Conservation (phyloP, 2,888 invertebrate genomes). For the Prenolepis imparis region DNA sequence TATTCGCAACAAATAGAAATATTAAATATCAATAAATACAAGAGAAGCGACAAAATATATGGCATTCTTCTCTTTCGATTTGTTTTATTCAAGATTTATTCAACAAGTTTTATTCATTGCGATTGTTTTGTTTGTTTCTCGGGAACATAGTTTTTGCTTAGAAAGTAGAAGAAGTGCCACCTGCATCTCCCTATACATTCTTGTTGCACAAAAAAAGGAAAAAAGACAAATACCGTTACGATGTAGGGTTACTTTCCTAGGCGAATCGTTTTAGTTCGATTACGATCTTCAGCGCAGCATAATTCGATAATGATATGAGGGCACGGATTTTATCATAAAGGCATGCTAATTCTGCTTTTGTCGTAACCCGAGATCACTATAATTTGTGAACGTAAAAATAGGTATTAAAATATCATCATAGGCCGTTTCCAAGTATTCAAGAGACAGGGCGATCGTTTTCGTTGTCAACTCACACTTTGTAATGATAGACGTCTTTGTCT, state of each 20-base stretch:
- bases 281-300: slow-evolving; percentile 83
- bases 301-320: slow-evolving; percentile 85
- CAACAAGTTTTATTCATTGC: background rate
- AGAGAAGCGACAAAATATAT: background rate
- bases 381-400: slow-evolving; percentile 79
- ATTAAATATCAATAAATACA: background rate
- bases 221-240: slow-evolving; percentile 62
- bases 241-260: slow-evolving; percentile 80
- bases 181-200: slow-evolving; percentile 11
- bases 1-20: background rate
- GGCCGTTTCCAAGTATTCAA: slow-evolving; percentile 70
- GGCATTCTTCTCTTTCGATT: background rate
- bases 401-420: slow-evolving; percentile 83
- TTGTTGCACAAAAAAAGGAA: slow-evolving; percentile 62
- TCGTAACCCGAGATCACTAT: slow-evolving; percentile 82
- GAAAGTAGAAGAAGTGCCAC: slow-evolving; percentile 13
- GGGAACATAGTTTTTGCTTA: background rate
- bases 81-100: slow-evolving; percentile 4
- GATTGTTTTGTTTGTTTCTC: background rate
- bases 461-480: slow-evolving; percentile 71
- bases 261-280: slow-evolving; percentile 81
- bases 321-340: slow-evolving; percentile 82
- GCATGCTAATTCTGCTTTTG: slow-evolving; percentile 85
- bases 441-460: slow-evolving; percentile 40
- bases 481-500: slow-evolving; percentile 42